These are phyloP conservation scores for Nerophis ophidion DNA, from an alignment of 2,113 vertebrate species.

Conservation along the genomic window DNA sequence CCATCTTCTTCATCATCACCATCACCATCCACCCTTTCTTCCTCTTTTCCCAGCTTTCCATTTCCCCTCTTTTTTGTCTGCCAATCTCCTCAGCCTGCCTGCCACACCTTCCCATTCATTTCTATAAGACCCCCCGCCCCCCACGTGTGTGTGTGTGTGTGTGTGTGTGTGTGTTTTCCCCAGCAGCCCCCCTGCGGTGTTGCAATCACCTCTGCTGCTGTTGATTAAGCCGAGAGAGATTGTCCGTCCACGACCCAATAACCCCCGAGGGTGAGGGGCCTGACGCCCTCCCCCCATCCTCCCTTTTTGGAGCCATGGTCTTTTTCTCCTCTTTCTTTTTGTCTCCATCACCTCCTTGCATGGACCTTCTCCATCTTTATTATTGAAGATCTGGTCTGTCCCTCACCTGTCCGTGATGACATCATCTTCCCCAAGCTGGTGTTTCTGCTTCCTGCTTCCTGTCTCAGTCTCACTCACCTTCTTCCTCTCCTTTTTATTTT, in stretches of 20 bases:
- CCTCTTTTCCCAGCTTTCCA: slow-evolving; percentile 6
- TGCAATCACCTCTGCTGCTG: slow-evolving; percentile 66
- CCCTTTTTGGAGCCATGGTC: slow-evolving; percentile 28
- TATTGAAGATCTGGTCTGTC: neutral
- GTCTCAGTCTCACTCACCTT: neutral
- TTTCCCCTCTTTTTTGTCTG: slow-evolving; percentile 19
- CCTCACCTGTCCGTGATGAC: neutral
- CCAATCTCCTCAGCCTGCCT: slow-evolving; percentile 25
- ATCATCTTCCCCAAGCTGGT: neutral
- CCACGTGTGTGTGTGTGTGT: neutral
- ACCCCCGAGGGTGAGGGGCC: slow-evolving; percentile 49
- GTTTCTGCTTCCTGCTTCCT: neutral
- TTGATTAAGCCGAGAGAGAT: slow-evolving; percentile 72
- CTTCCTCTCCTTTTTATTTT: neutral
- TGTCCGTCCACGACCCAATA: slow-evolving; percentile 70
- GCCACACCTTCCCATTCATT: slow-evolving; percentile 29
- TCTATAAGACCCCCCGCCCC: slow-evolving; percentile 19
- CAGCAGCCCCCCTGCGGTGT: slow-evolving; percentile 51
- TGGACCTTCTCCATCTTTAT: neutral
- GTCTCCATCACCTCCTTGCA: neutral
- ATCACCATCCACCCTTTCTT: slow-evolving; percentile 8
- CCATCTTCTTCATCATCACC: neutral
- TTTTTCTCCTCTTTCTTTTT: slow-evolving; percentile 32
- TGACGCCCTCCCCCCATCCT: neutral
- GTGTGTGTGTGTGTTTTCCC: slow-evolving; percentile 17